Base-by-base conservation (phyloP, 2,113 vertebrate genomes). In the Montifringilla adamsi region DNA sequence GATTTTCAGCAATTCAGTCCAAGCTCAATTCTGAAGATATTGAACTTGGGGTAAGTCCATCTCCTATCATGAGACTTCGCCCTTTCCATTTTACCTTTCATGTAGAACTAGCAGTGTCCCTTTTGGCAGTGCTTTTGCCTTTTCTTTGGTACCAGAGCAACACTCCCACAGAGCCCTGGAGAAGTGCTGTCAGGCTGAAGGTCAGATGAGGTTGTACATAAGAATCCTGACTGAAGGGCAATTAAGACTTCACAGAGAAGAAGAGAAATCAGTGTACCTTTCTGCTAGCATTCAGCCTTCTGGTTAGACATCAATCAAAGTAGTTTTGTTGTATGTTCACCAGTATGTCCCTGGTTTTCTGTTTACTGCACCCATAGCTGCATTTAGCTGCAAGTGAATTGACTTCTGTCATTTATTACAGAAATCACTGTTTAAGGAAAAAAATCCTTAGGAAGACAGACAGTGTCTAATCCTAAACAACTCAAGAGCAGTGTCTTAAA, bases 1-100 rank as follows among this genome's bases (percentile, higher is more conserved):
- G 99, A 92, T 99, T 99, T 98, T 98, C 98, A 84, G 99, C 99
- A 95, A 99, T 99, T 97, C 99, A 99, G 96, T 96, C 98, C 27
- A 99, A 99, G 90, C 98, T 99, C 82, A 99, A 99, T 97, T 97
- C 98, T 24, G 99, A 99, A 81, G 98, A 99, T 93, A 98, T 99
- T 47, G 99, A 99, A 97, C 99, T 99, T 90, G 99, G 98, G 97
- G 99, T 99, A 97, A 99, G 99, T 97, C 95, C 58, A 68, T 53
- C 26, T 80, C 72, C 23, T 56, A 21, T 70, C 30, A 24, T 3
- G 1, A 56, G 27, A 30, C 44, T 81, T 72, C 49, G 87, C n/a
- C 59, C 5, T 68, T 87, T 84, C 18, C 23, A 2, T 52, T 68
- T 28, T 10, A 41, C 26, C 7, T 19, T 66, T 47, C 15, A 2